phyloP scores from a whole-genome alignment of 2,888 invertebrate genomes.

The Drosophila borealis region DNA sequence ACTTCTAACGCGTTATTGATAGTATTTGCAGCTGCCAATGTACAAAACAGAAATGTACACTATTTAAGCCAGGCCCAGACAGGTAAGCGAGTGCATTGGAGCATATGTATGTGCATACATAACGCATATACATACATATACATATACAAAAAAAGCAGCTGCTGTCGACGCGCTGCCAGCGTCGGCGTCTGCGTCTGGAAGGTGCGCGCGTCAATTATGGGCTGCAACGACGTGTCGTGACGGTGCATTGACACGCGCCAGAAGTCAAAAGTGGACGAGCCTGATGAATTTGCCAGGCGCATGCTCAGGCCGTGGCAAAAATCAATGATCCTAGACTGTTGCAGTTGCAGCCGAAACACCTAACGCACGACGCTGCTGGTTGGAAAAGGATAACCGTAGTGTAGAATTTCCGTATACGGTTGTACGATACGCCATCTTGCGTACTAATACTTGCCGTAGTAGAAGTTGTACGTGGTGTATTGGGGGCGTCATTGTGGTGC shows the following conservation, averaged over 20 bases:
- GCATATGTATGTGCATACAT: constrained; percentile 35
- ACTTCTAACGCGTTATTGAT: constrained; percentile 4
- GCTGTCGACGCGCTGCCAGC: constrained; percentile 42
- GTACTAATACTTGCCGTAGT: constrained; percentile 73
- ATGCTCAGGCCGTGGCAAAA: constrained; percentile 59
- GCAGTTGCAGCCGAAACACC: constrained; percentile 26
- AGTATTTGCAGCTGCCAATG: constrained; percentile 47
- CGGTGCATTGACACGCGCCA: constrained; percentile 78
- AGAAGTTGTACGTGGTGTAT: constrained; percentile 62
- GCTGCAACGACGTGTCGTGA: constrained; percentile 35
- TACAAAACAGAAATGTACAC: constrained; percentile 17
- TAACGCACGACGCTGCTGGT: constrained; percentile 27
- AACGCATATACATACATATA: background rate
- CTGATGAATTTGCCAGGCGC: constrained; percentile 51
- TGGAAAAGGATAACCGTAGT: constrained; percentile 64
- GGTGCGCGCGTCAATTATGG: constrained; percentile 47
- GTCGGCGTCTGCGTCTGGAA: constrained; percentile 53
- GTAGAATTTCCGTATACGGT: constrained; percentile 32
- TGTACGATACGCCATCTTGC: constrained; percentile 75
- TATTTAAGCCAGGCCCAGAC: constrained; percentile 41
- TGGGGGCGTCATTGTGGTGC: constrained; percentile 43
- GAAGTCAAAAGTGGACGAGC: constrained; percentile 39
- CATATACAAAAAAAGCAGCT: constrained; percentile 52
- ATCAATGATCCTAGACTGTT: constrained; percentile 70
- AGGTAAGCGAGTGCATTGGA: constrained; percentile 47